Conservation (phyloP, 2,797 vertebrate genomes). For the Podargus strigoides region DNA sequence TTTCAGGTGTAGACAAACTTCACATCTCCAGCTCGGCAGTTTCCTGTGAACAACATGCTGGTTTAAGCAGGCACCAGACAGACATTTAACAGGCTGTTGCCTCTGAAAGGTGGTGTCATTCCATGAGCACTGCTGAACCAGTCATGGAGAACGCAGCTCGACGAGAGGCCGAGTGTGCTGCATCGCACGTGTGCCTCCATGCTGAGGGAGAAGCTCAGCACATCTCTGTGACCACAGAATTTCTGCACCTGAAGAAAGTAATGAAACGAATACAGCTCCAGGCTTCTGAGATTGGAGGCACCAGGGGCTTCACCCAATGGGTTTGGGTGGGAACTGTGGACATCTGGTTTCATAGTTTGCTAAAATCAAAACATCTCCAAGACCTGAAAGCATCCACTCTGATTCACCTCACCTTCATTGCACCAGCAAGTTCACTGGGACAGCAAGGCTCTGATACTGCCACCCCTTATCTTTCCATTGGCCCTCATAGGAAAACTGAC, state of each 20-base stretch:
- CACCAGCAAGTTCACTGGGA: neutral
- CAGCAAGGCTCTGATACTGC: neutral
- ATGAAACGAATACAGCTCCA: neutral
- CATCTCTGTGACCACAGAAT: rapidly evolving
- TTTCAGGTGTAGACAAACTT: neutral
- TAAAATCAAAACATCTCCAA: neutral
- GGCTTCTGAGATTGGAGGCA: neutral
- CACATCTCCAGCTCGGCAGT: neutral
- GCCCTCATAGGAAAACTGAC: rapidly evolving
- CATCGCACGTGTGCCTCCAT: rapidly evolving
- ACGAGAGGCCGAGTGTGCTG: rapidly evolving
- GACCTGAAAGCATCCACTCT: neutral
- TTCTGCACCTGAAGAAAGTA: neutral
- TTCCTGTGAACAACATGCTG: neutral
- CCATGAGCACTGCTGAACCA: neutral
- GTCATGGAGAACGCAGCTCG: rapidly evolving
- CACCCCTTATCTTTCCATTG: neutral
- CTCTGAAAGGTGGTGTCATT: neutral
- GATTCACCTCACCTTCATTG: neutral
- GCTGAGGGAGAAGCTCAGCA: neutral
- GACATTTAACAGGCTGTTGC: neutral
- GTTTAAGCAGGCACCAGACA: neutral
- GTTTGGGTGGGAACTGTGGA: neutral
- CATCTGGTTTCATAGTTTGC: neutral
- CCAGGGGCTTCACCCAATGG: neutral